Base-by-base conservation (phyloP, 2,888 invertebrate genomes). In the Fragum sueziense region DNA sequence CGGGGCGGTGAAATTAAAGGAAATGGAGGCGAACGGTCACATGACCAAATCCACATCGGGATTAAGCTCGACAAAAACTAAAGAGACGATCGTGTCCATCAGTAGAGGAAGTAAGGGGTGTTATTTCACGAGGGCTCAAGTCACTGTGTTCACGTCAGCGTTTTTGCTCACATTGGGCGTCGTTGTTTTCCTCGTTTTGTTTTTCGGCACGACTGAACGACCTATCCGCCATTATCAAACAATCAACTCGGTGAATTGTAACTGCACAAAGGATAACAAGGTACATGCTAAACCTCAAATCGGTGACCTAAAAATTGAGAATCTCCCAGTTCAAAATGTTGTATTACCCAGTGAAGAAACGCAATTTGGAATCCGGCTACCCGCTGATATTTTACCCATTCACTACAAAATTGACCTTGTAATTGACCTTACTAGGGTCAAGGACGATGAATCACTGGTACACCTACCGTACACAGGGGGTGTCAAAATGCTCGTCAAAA, bases 391-490 rank as follows among this genome's bases (percentile, higher is more conserved):
- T 9, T 76, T 88, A 20, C 90, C 90, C 1, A 67, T 81, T 2
- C 85, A 87, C 73, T 91, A 91, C 78, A 86, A 88, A 27, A 75
- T 91, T 6, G 83, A 87, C 54, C 74, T 91, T 33, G 76, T 79
- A 57, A 75, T 90, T 6, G 84, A 87, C 65, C 72, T 90, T 59
- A 76, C 81, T 14, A 84, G 86, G 14, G 83, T 62, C 34, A 62
- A 37, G n/a, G 62, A 62, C 3, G 62, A 37, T 31, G 34, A 37
- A n/a, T 62, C 62, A 9, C n/a, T 62, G 11, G 27, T 59, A 22
- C 22, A 11, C 7, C 27, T 78, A 27, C 70, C 57, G 4, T 91
- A 87, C 69, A 47, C 70, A 0, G 90, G 90, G 20, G 77, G 80
- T 11, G 90, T 90, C 1, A 85, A 87, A 52, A 89, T 91, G 67